Percentiles rank a stretch among this genome's conserved stretches.
Conservation (phyloP, 2,888 invertebrate species). For the Erebia epiphron region DNA sequence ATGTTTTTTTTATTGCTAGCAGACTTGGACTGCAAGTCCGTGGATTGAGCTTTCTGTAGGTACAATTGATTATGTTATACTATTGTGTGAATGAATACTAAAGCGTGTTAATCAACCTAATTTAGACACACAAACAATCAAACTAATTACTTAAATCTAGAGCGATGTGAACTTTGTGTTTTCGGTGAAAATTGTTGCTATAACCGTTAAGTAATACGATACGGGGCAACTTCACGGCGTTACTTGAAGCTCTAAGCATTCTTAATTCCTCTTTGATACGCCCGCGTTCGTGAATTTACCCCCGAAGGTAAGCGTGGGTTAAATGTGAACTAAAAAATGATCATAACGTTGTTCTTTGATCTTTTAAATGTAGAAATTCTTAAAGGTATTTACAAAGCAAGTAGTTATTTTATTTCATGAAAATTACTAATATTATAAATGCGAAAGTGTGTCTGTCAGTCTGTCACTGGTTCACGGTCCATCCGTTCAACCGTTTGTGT, state of each 20-base stretch:
- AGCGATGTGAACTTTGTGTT: constrained; percentile 6
- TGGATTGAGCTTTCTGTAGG: no score
- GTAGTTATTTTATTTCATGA: no score
- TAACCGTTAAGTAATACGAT: constrained; percentile 9
- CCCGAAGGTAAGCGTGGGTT: neutral
- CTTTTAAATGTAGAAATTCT: neutral
- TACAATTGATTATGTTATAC: no score
- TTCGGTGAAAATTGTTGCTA: constrained; percentile 3
- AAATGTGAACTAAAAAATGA: neutral
- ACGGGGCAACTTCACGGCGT: constrained; percentile 6
- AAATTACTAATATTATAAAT: no score
- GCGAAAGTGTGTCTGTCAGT: no score
- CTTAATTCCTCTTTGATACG: constrained; percentile 3
- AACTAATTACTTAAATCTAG: neutral
- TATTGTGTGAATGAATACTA: no score
- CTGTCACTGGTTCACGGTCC: no score
- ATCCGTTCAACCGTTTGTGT: no score
- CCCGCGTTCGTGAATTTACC: neutral
- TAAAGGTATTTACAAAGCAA: neutral
- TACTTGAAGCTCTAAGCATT: neutral
- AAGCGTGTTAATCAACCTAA: neutral
- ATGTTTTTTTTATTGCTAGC: neutral
- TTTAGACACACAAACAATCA: neutral
- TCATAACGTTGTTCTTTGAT: neutral
- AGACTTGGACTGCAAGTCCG: no score